Evolutionary conservation across 1,140 invertebrate genomes (phyloP).

Genomic region (Halyomorpha halys): DNA sequence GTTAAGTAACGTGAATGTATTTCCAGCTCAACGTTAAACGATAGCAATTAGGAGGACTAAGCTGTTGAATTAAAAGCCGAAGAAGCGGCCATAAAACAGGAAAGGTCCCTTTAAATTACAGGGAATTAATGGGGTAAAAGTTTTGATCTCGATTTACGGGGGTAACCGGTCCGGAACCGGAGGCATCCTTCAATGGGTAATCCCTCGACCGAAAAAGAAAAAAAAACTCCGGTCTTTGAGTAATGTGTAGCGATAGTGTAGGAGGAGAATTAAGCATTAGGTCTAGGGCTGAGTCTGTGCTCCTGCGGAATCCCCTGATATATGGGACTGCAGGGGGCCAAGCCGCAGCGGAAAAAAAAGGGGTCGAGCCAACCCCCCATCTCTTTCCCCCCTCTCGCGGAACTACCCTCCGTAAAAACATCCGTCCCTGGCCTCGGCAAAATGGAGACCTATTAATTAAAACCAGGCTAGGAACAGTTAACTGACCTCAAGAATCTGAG

Average conservation of each 20-base stretch:
- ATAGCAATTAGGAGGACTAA: constrained; percentile 18
- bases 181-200: constrained; percentile 11
- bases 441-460: constrained; percentile 15
- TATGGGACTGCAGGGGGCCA: constrained; percentile 10
- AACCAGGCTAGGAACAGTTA: neutral
- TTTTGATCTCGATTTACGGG: constrained; percentile 19
- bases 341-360: neutral
- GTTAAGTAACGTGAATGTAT: constrained; percentile 6
- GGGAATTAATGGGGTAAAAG: constrained; percentile 18
- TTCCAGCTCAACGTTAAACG: constrained; percentile 12
- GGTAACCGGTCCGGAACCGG: constrained; percentile 12
- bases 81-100: constrained; percentile 13
- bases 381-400: neutral
- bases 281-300: neutral
- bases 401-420: constrained; percentile 19
- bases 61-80: constrained; percentile 18
- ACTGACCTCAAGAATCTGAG: no score
- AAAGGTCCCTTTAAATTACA: constrained; percentile 18
- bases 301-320: constrained; percentile 11
- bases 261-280: constrained; percentile 11
- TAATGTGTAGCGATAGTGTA: constrained; percentile 16
- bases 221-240: constrained; percentile 14
- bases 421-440: neutral
- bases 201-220: neutral
- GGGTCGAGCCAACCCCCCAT: neutral